Conservation (phyloP, 2,888 invertebrate species). For the Micropterix aruncella region DNA sequence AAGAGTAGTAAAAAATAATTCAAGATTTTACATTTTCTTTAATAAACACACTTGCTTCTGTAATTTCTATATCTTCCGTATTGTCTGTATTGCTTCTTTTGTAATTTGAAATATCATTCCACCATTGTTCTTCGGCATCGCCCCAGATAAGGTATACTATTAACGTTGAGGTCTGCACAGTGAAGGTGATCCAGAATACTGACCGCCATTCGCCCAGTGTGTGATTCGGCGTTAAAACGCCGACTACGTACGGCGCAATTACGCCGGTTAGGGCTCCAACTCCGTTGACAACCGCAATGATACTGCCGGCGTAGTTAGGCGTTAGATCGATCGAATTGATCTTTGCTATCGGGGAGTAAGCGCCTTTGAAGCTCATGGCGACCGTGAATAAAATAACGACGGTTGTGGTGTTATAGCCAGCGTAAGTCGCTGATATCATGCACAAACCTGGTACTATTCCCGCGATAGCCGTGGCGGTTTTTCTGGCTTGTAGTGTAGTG, state of each 20-base stretch:
- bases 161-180: slow-evolving; percentile 47
- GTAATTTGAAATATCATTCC: slow-evolving; percentile 64
- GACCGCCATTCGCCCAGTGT: slow-evolving; percentile 48
- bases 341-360: slow-evolving; percentile 57
- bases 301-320: slow-evolving; percentile 50
- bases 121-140: slow-evolving; percentile 56
- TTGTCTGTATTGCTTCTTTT: no score
- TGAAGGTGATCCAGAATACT: slow-evolving; percentile 62
- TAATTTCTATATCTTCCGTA: no score
- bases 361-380: slow-evolving; percentile 56
- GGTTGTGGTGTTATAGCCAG: slow-evolving; percentile 44
- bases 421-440: slow-evolving; percentile 53
- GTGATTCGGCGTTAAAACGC: slow-evolving; percentile 47
- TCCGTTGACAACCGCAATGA: slow-evolving; percentile 57
- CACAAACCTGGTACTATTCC: slow-evolving; percentile 53
- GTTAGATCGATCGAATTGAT: slow-evolving; percentile 52
- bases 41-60: no score
- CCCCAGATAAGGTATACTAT: slow-evolving; percentile 50
- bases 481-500: slow-evolving; percentile 43
- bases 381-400: slow-evolving; percentile 49
- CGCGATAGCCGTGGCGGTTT: slow-evolving; percentile 53
- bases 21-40: no score
- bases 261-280: slow-evolving; percentile 60
- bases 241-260: slow-evolving; percentile 52
- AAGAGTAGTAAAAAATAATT: no score